Conservation (phyloP, 2,888 invertebrate species). For the Sphaerophoria taeniata region DNA sequence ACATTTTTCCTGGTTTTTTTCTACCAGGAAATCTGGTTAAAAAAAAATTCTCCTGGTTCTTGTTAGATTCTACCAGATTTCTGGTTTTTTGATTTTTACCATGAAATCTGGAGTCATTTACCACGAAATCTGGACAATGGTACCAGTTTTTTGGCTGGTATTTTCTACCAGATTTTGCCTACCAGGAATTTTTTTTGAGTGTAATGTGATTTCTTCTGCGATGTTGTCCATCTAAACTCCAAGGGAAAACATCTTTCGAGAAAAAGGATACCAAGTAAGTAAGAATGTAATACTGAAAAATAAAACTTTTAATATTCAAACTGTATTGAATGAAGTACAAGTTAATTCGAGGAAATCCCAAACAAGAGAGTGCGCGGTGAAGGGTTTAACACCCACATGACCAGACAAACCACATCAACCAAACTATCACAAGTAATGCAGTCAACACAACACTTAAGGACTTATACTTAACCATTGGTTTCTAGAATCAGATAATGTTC, state of each 20-base stretch:
- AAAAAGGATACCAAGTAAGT: neutral
- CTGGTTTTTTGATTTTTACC: no score
- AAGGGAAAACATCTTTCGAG: neutral
- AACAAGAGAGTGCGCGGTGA: neutral
- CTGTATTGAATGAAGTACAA: conserved; percentile 3
- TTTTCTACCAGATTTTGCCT: no score
- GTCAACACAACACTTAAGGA: conserved; percentile 14
- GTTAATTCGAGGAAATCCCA: conserved; percentile 25
- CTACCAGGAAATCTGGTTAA: no score
- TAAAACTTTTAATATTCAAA: conserved; percentile 1
- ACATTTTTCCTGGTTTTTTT: no score
- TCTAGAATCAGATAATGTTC: neutral
- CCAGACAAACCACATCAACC: conserved; percentile 17
- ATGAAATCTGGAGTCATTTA: no score
- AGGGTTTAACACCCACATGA: conserved; percentile 2
- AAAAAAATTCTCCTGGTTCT: no score
- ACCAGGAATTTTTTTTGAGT: no score
- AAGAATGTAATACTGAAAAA: neutral
- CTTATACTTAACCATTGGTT: conserved; percentile 10
- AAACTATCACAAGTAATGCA: conserved; percentile 28
- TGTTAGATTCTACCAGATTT: no score
- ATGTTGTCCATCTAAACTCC: neutral
- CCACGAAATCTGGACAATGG: no score
- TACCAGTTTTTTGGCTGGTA: no score
- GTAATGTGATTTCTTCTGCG: conserved; percentile 9